Base-by-base conservation (phyloP, 2,113 vertebrate genomes). In the Progne subis region DNA sequence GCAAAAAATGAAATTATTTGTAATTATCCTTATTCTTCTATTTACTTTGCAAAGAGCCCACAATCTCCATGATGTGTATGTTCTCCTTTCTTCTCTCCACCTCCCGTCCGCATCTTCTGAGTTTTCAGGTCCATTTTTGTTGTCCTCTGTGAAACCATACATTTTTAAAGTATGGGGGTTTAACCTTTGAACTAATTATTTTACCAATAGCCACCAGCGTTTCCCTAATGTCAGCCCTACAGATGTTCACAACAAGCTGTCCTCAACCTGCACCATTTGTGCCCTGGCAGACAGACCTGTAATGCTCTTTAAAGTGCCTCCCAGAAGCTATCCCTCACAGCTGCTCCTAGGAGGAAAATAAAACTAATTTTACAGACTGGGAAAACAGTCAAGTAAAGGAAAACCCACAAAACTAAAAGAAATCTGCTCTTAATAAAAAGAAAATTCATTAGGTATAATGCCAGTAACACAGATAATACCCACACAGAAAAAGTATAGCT, bases 51-150 rank as follows among this genome's bases (percentile, higher is more conserved):
- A 53, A 74, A 82, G 8, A 9, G 26, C 12, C 46, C 82, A 50
- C 8, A 50, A 49, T 57, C 67, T 65, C 68, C 34, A 46, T 6
- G 4, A 68, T 1, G 0, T 5, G 0, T 3, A 43, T 4, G 2
- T 53, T 79, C 24, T 41, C 26, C 19, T 43, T 65, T 23, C 63
- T 71, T 76, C 32, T 64, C 32, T 64, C 53, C 31, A 44, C 18
- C 11, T 56, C 37, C 49, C 71, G 53, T 37, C 46, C 32, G 39
- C 8, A 74, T 8, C 6, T 31, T 26, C 59, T 70, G 29, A 76
- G 32, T 46, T 78, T 82, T 56, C 49, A 55, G 21, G 24, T 44
- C n/a, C 5, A 4, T 50, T 95, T 76, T 65, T 53, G 9, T 5
- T 25, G 11, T 65, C 63, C 28, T 2, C 11, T 15, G 19, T 5